A percentile compares a stretch with the other conserved stretches of the same genome.
Conservation (phyloP, 2,888 invertebrate genomes). For the Dryocosmus kuriphilus region DNA sequence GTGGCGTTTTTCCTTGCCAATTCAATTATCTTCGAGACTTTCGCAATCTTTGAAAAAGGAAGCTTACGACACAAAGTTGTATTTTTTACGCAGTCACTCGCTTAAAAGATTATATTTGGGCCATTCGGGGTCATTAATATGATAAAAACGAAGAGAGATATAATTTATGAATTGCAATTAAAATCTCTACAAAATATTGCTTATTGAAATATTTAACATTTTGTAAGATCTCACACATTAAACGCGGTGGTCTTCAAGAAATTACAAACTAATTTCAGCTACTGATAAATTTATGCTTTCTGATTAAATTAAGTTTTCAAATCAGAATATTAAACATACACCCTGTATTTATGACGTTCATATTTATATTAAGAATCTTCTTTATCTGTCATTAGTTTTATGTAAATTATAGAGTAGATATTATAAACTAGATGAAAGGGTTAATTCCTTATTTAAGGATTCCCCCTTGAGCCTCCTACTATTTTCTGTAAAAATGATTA, state of each 20-base stretch:
- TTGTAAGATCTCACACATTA: neutral
- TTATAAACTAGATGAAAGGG: too few relatives aligned
- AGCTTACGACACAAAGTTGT: neutral
- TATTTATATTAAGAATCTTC: too few relatives aligned
- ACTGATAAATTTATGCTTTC: too few relatives aligned
- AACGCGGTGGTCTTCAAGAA: too few relatives aligned
- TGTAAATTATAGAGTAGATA: too few relatives aligned
- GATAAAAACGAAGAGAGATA: slow-evolving; percentile 9
- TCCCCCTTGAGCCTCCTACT: neutral
- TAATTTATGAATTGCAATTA: neutral
- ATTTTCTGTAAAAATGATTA: neutral
- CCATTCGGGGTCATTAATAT: neutral
- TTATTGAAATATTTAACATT: neutral
- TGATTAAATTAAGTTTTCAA: too few relatives aligned
- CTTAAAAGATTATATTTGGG: slow-evolving; percentile 2
- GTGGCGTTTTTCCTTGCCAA: slow-evolving; percentile 24
- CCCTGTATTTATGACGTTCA: too few relatives aligned
- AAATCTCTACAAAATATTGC: neutral
- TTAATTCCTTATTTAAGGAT: neutral
- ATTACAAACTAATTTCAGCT: too few relatives aligned
- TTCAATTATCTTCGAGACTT: slow-evolving; percentile 21
- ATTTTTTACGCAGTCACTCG: slow-evolving; percentile 1
- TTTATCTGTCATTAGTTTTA: too few relatives aligned
- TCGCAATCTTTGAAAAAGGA: slow-evolving; percentile 15
- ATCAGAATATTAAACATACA: too few relatives aligned